Base-by-base conservation (phyloP, 2,113 vertebrate genomes). In the Rhipidura dahli region DNA sequence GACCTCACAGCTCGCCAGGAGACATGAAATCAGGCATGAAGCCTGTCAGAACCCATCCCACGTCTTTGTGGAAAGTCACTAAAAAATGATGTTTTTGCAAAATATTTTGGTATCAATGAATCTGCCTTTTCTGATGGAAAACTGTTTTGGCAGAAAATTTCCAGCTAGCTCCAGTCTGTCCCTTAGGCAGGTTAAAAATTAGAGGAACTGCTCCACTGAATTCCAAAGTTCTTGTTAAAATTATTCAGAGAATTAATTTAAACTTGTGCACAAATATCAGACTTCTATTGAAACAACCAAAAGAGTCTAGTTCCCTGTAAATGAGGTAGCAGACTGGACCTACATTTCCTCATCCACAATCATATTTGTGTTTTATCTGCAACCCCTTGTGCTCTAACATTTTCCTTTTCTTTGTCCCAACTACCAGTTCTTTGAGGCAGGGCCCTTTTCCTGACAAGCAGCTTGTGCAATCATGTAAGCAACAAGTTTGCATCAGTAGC, bases 71-170 rank as follows among this genome's bases (percentile, higher is more conserved):
- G 44, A 91, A 95, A 84, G 57, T 61, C 83, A 85, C 70, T 49
- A 60, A 92, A 94, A 94, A 91, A 15, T 10, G 8, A 93, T 68
- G 69, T 5, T 87, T 93, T 77, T 72, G 49, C 87, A 91, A 91
- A 94, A 76, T 91, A 83, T 57, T 94, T 79, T 61, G 33, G 33
- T 96, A 81, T 93, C 91, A 95, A 76, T 85, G 49, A 82, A 89
- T 71, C 57, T 82, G 83, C 53, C 49, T 93, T 87, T 89, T 84
- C 81, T 89, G 81, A 95, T 42, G 53, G 73, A 95, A 97, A 96
- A 72, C n/a, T 31, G 13, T 91, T 95, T 50, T 95, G 91, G 94
- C 93, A 93, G 84, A 37, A 87, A 89, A 17, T 60, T 87, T 56
- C 37, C 63, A 88, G 79, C 66, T 77, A 77, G 63, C 70, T 86